Base-by-base conservation (phyloP, 2,888 invertebrate genomes). In the Pegoplata infirma region DNA sequence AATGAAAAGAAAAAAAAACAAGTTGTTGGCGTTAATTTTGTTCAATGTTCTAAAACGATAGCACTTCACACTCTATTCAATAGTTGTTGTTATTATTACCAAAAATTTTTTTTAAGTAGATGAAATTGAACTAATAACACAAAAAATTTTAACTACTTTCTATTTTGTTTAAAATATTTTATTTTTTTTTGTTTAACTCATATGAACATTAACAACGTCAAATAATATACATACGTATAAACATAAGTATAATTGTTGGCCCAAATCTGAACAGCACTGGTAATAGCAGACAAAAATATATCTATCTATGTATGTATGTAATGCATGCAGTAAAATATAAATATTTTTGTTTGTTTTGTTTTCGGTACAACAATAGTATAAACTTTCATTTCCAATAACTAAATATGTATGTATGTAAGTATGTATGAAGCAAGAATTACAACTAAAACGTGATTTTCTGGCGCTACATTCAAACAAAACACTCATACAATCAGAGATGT, bases 361-460 rank as follows among this genome's bases (percentile, higher is more conserved):
- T 56, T 56, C 40, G 51, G 56, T 61, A 17, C 46, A 79, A 59
- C 75, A 78, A 53, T 32, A 69, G 61, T 47, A 83, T 83, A 36
- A 86, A 86, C 85, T 85, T 85, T 86, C 85, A 82, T 86, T 85
- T 85, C 84, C 84, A 85, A 84, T 84, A n/a, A n/a, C n/a, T n/a
- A n/a, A n/a, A n/a, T n/a, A n/a, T n/a, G n/a, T n/a, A n/a, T n/a
- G n/a, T n/a, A n/a, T n/a, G n/a, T n/a, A n/a, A n/a, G n/a, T n/a
- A n/a, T n/a, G n/a, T n/a, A 81, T 80, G 80, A 74, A 14, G 51
- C 28, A 61, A 71, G 46, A 46, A 61, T 67, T 59, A 72, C 68
- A 73, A 64, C 40, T 28, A 55, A 71, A 55, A 77, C 61, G 71
- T 71, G 71, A 61, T 58, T 49, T 58, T 44, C 32, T 72, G 55